phyloP scores from a whole-genome alignment of 2,797 vertebrate genomes.

The Catharus ustulatus region DNA sequence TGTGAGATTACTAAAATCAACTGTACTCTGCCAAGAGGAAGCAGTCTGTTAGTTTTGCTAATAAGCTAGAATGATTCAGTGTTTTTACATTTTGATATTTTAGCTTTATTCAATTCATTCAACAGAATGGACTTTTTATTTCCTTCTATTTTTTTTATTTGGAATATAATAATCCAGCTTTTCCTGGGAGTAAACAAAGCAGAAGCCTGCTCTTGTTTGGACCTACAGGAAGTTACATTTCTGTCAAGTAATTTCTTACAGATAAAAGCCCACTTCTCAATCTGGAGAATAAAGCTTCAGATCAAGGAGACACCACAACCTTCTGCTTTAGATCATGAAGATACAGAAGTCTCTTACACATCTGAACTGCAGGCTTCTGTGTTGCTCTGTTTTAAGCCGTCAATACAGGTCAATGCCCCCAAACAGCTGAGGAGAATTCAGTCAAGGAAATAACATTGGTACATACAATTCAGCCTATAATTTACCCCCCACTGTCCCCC shows the following conservation, averaged over 20 bases:
- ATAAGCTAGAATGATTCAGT: background rate
- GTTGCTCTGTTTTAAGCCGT: background rate
- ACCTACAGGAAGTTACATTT: background rate
- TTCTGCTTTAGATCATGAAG: background rate
- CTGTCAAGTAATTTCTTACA: background rate
- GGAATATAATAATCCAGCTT: background rate
- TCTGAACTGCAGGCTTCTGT: background rate
- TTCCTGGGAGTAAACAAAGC: background rate
- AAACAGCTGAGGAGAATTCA: background rate
- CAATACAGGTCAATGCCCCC: background rate
- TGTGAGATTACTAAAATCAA: background rate
- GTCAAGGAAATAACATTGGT: background rate
- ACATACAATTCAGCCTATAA: background rate
- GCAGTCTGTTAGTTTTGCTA: slow-evolving; percentile 7
- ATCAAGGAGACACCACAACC: background rate
- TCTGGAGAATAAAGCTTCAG: background rate
- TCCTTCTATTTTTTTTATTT: background rate
- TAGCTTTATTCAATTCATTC: slow-evolving; percentile 1
- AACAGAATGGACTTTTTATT: background rate
- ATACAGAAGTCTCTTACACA: background rate
- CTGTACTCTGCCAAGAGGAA: background rate
- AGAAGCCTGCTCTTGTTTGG: background rate
- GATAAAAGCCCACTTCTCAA: background rate
- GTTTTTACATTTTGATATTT: background rate
- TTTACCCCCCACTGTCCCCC: background rate